phyloP scores from a whole-genome alignment of 2,113 vertebrate genomes.

The Menidia beryllina region DNA sequence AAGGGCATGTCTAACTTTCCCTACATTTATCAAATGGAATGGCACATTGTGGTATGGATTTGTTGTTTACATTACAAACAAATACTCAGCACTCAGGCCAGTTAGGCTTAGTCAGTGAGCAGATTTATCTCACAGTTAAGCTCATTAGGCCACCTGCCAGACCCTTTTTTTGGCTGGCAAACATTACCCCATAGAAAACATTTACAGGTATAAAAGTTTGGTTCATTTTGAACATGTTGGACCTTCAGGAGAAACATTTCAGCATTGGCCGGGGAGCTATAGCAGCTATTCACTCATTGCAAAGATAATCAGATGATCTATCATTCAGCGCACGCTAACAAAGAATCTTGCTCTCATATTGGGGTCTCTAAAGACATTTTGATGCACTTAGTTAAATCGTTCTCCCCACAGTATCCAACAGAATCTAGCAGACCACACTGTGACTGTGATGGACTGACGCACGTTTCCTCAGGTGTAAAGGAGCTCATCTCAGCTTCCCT shows the following conservation, averaged over 20 bases:
- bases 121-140: constrained; percentile 22
- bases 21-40: neutral
- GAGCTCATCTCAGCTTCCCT: constrained; percentile 10
- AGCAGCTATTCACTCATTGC: neutral
- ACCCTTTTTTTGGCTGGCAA: constrained; percentile 5
- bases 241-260: neutral
- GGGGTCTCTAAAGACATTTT: neutral
- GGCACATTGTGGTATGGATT: neutral
- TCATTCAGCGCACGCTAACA: constrained; percentile 1
- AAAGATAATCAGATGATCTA: constrained; percentile 1
- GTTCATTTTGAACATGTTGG: constrained; percentile 5
- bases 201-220: constrained; percentile 1
- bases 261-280: neutral
- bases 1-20: neutral
- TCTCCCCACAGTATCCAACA: neutral
- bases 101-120: constrained; percentile 9
- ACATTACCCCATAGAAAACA: neutral
- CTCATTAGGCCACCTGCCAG: constrained; percentile 29
- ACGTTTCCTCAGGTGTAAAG: constrained; percentile 20
- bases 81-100: neutral
- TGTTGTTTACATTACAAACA: constrained; percentile 2
- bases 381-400: constrained; percentile 11
- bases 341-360: constrained; percentile 1
- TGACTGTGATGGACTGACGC: constrained; percentile 31
- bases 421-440: constrained; percentile 18